Evolutionary conservation across 2,113 vertebrate species (phyloP), one percentile per base, ranked within the genome.

Genomic region (Eurystomus gularis): DNA sequence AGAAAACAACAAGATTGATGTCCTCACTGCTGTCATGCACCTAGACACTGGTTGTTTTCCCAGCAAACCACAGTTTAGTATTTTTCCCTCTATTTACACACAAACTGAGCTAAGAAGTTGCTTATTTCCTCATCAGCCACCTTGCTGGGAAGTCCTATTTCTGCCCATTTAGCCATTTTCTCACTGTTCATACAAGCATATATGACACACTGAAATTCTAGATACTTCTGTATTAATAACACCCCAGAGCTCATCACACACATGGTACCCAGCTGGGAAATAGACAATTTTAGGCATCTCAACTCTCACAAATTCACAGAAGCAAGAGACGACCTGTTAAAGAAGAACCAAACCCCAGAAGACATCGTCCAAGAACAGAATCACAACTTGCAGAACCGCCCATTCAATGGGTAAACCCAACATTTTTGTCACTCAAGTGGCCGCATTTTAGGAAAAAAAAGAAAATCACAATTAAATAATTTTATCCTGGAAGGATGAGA

Each of bases 401-500:
- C 6, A 13, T 26, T 64, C 54, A 28, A 3, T 3, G 17, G 24
- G 33, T 29, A 71, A 85, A 61, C 13, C 8, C 52, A 42, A 33
- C 0, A 7, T 17, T 82, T 93, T 61, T 57, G 25, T 44, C n/a
- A 61, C 31, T 52, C 46, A 28, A 61, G 37, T 6, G 54, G 25
- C 39, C 75, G 15, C 24, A 20, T 64, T 78, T 81, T 24, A 88
- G 40, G 17, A 25, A 48, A 9, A 11, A 39, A 39, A 81, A 49
- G 54, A 39, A 49, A 10, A 21, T 4, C 40, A 37, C 44, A 54
- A 57, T 71, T 64, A 55, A 81, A 64, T 5, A 70, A 60, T 55
- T 86, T 88, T 61, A 17, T 82, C 65, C 58, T 93, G 69, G 35
- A 89, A 80, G 73, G 91, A 93, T 94, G 94, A 93, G 96, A 94